These are phyloP conservation scores for Aricia agestis DNA, from an alignment of 1,140 invertebrate genomes.

Conservation along the genomic window DNA sequence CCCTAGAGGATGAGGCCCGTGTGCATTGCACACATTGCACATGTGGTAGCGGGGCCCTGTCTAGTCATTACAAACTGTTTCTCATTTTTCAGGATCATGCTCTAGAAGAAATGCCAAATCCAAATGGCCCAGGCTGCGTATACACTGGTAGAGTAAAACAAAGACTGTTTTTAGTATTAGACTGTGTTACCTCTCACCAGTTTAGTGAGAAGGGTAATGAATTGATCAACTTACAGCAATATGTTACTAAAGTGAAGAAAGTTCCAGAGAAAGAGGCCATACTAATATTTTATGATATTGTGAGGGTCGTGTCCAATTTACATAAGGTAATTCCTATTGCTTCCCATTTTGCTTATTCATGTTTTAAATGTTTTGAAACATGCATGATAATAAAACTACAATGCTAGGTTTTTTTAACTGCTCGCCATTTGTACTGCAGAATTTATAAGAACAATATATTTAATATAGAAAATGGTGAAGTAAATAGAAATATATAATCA, in stretches of 20 bases:
- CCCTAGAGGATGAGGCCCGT: too few species aligned
- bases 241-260: slow-evolving; percentile 89
- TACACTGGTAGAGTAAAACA: slow-evolving; percentile 80
- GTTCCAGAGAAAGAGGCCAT: slow-evolving; percentile 86
- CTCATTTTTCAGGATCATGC: slow-evolving; percentile 84
- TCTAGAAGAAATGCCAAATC: slow-evolving; percentile 79
- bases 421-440: too few species aligned
- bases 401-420: too few species aligned
- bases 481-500: too few species aligned
- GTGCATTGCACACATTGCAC: too few species aligned
- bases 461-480: too few species aligned
- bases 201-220: slow-evolving; percentile 82
- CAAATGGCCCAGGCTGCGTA: slow-evolving; percentile 72
- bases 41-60: too few species aligned
- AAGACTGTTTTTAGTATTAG: slow-evolving; percentile 85
- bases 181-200: slow-evolving; percentile 86
- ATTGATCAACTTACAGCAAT: slow-evolving; percentile 87
- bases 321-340: slow-evolving; percentile 78
- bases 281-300: slow-evolving; percentile 86
- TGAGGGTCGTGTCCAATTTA: slow-evolving; percentile 84
- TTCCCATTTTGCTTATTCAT: too few species aligned
- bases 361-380: too few species aligned
- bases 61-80: too few species aligned
- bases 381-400: too few species aligned
- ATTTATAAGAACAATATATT: too few species aligned